phyloP scores from a whole-genome alignment of 2,888 invertebrate species.

The Lumbricus terrestris region DNA sequence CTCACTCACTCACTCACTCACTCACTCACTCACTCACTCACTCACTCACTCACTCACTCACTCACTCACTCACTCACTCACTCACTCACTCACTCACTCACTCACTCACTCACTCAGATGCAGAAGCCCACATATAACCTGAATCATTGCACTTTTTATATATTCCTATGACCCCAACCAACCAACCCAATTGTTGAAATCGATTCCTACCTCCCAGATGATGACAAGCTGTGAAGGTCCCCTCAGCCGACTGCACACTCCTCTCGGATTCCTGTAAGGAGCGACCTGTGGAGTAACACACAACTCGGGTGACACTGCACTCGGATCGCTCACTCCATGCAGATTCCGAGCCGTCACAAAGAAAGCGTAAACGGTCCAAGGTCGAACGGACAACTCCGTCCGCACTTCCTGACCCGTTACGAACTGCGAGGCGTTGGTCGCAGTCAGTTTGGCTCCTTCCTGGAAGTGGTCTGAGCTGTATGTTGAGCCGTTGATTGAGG shows the following conservation, averaged over 20 bases:
- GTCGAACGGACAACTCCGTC: slow-evolving; percentile 80
- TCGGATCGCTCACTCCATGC: slow-evolving; percentile 84
- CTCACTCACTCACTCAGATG: too few relatives aligned
- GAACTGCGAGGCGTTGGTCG: slow-evolving; percentile 59
- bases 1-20: too few relatives aligned
- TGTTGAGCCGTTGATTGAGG: background rate
- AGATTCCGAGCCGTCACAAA: slow-evolving; percentile 80
- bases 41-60: too few relatives aligned
- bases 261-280: slow-evolving; percentile 89
- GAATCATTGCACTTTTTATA: too few relatives aligned
- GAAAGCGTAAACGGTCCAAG: slow-evolving; percentile 78
- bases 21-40: too few relatives aligned
- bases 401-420: slow-evolving; percentile 69
- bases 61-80: too few relatives aligned
- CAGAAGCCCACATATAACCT: too few relatives aligned
- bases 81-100: too few relatives aligned
- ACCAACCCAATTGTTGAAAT: background rate
- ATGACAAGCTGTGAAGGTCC: slow-evolving; percentile 77
- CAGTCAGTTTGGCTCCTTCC: slow-evolving; percentile 51
- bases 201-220: slow-evolving; percentile 77
- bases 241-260: slow-evolving; percentile 84
- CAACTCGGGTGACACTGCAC: slow-evolving; percentile 62
- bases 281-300: slow-evolving; percentile 85
- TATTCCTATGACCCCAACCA: too few relatives aligned
- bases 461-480: background rate